These are phyloP conservation scores for Tachina lurida DNA, from an alignment of 2,888 invertebrate species.

Conservation along the genomic window DNA sequence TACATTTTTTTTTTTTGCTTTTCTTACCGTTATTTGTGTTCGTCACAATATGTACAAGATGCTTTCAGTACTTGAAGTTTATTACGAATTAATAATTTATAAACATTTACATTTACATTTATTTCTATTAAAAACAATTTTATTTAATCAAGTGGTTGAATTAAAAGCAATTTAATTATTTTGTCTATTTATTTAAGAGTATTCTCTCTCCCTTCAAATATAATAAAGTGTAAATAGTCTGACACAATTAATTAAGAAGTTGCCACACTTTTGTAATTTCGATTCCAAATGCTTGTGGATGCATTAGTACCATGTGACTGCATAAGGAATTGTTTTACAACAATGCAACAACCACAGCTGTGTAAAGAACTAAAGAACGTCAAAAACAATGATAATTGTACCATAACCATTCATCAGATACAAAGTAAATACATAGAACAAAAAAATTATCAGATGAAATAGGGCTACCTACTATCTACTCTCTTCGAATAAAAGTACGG, in stretches of 20 bases:
- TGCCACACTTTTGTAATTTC: slow-evolving; percentile 21
- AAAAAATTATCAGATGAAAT: no score
- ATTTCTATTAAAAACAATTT: slow-evolving; percentile 55
- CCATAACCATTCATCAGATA: no score
- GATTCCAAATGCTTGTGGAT: no score
- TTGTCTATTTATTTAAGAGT: slow-evolving; percentile 32
- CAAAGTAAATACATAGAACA: no score
- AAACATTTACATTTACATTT: slow-evolving; percentile 54
- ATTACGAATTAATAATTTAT: slow-evolving; percentile 24
- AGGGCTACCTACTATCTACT: no score
- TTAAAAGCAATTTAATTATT: slow-evolving; percentile 50
- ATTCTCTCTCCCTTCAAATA: neutral
- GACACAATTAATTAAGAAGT: slow-evolving; percentile 49
- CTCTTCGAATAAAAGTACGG: no score
- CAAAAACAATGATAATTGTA: no score
- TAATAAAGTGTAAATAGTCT: slow-evolving; percentile 44
- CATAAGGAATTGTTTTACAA: no score
- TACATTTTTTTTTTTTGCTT: slow-evolving; percentile 5
- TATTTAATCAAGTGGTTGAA: slow-evolving; percentile 67
- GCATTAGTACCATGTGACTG: no score
- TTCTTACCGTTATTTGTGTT: slow-evolving; percentile 44
- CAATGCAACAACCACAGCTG: no score
- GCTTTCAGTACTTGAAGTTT: slow-evolving; percentile 7
- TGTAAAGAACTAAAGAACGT: no score
- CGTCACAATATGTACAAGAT: neutral